Percentiles rank a stretch among this genome's conserved stretches.
Conservation (phyloP, 2,113 vertebrate genomes). For the mouse (Mus musculus) region DNA sequence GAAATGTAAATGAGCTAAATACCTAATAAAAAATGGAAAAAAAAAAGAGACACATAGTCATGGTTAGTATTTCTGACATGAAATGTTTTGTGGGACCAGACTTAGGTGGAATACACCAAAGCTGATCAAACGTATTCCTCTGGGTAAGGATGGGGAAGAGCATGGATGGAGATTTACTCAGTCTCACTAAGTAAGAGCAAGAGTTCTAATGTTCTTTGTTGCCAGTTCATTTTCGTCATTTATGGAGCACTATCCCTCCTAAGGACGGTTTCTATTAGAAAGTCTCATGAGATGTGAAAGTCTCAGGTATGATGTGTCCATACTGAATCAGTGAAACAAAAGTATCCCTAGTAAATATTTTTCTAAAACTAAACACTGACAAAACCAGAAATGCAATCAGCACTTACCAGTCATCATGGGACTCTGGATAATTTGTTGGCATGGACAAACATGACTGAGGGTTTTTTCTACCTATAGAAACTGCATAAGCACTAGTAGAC, state of each 20-base stretch:
- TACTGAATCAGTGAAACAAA: neutral
- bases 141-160: neutral
- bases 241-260: neutral
- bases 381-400: neutral
- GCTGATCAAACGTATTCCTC: neutral
- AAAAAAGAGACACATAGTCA: neutral
- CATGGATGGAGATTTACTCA: neutral
- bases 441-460: neutral
- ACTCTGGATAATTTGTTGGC: neutral
- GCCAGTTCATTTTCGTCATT: neutral
- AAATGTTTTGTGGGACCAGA: neutral
- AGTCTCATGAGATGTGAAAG: neutral
- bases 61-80: neutral
- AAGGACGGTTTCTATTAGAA: neutral
- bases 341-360: fast-evolving
- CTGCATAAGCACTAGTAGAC: neutral
- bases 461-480: neutral
- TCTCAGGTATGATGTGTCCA: neutral
- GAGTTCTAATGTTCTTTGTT: neutral
- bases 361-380: neutral
- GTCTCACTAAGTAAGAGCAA: neutral
- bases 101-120: neutral
- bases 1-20: too few relatives aligned
- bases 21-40: too few relatives aligned
- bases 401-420: neutral